Base-by-base conservation (phyloP, 1,140 invertebrate genomes). In the Apocrypta bakeri region DNA sequence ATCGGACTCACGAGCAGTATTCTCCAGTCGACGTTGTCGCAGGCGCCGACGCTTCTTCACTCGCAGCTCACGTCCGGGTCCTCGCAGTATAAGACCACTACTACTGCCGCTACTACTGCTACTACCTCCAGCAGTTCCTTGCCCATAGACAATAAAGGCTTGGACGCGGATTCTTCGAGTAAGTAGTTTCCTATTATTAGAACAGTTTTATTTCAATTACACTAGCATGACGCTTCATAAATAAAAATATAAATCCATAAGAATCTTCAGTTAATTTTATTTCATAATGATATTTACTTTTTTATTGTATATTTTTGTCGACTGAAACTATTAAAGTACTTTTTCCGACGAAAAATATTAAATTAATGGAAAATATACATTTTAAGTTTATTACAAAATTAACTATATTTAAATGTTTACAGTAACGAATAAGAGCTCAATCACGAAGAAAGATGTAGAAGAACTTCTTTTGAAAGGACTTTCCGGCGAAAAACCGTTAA, bases 21-120 rank as follows among this genome's bases (percentile, higher is more conserved):
- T 74, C 84, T 92, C 4, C 91, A 92, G 37, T 91, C 90, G 0
- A 92, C 91, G 2, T 84, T 92, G 24, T 92, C 91, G 1, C 91
- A 92, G 80, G 87, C 90, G 12, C 85, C 91, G 21, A 91, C 89
- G 7, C 83, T 90, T 6, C 83, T 92, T 25, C 91, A 91, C 82
- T 87, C 88, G 4, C 91, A 92, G 73, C 84, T 91, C 0, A 91
- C 89, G 1, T 87, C 90, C 14, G 89, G 89, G n/a, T 87, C 88
- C 63, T 68, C 81, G 0, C 89, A 88, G 21, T 91, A 90, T 75
- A 92, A 92, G 78, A 81, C 90, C 27, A 79, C 89, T 1, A 84
- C 89, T 29, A 84, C 88, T 1, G 84, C 63, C 63, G 27, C 63
- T 17, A 29, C 24, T 25, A 66, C 63, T 27, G 24, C 11, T 63